phyloP scores from a whole-genome alignment of 64 coral and sea anemone genomes.

The Stichodactyla helianthus region DNA sequence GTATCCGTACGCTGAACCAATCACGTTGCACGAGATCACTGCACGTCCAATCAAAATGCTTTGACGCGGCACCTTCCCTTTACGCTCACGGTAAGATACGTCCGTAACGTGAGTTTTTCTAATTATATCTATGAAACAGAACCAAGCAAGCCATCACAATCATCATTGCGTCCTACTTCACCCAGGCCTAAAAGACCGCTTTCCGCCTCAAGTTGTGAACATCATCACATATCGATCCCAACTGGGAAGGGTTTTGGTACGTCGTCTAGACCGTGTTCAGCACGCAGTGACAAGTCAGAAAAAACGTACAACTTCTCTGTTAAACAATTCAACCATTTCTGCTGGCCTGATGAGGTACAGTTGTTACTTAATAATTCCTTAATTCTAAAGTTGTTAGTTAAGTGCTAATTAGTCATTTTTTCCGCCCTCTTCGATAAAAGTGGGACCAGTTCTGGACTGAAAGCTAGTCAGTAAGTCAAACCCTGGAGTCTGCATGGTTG shows the following conservation, averaged over 20 bases:
- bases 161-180: constrained; percentile 35
- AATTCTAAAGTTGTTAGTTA: neutral
- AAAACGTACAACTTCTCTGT: constrained; percentile 56
- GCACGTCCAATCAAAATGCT: too few species aligned
- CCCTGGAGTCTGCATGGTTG: too few species aligned
- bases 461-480: too few species aligned
- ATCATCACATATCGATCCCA: constrained; percentile 35
- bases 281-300: constrained; percentile 25
- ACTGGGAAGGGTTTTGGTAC: constrained; percentile 10
- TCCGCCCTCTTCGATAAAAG: too few species aligned
- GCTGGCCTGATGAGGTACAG: constrained; percentile 61
- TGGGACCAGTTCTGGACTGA: too few species aligned
- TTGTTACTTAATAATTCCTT: neutral
- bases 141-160: neutral
- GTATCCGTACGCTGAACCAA: too few species aligned
- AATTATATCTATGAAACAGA: neutral
- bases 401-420: too few species aligned
- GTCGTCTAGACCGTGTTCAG: constrained; percentile 64
- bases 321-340: constrained; percentile 63
- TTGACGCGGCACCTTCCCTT: too few species aligned
- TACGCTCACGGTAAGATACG: too few species aligned
- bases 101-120: too few species aligned
- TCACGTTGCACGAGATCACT: too few species aligned
- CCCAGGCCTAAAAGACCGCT: neutral
- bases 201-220: neutral